phyloP scores from a whole-genome alignment of 2,888 invertebrate genomes.

The Dryobotodes eremita region DNA sequence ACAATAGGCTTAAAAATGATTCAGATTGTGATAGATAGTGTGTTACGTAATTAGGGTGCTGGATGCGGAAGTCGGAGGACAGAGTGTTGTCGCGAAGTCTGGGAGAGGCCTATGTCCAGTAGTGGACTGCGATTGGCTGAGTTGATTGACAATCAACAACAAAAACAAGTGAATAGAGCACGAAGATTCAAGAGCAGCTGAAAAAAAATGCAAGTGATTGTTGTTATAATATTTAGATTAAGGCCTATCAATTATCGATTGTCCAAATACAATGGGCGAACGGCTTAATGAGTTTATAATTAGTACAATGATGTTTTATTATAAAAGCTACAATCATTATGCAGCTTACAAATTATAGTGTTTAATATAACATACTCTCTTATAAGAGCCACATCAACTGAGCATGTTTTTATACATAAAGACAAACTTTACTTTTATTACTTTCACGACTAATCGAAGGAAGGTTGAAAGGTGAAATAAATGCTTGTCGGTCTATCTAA shows the following conservation, averaged over 20 bases:
- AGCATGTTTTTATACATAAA: neutral
- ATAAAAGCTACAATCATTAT: neutral
- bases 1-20: no score
- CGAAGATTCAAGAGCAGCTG: neutral
- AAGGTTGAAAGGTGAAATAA: neutral
- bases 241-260: conserved; percentile 11
- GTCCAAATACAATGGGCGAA: conserved; percentile 16
- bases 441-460: neutral
- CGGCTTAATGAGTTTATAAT: conserved; percentile 16
- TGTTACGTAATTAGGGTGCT: no score
- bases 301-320: conserved; percentile 14
- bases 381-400: neutral
- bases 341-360: neutral
- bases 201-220: neutral
- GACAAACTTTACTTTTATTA: neutral
- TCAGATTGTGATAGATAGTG: no score
- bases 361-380: neutral
- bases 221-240: conserved; percentile 14
- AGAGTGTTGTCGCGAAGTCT: neutral
- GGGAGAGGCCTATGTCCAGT: neutral
- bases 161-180: neutral
- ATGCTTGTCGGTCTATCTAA: neutral
- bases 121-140: neutral
- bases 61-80: neutral
- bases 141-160: neutral